phyloP scores from a whole-genome alignment of 2,113 vertebrate species.

The Pungitius pungitius region DNA sequence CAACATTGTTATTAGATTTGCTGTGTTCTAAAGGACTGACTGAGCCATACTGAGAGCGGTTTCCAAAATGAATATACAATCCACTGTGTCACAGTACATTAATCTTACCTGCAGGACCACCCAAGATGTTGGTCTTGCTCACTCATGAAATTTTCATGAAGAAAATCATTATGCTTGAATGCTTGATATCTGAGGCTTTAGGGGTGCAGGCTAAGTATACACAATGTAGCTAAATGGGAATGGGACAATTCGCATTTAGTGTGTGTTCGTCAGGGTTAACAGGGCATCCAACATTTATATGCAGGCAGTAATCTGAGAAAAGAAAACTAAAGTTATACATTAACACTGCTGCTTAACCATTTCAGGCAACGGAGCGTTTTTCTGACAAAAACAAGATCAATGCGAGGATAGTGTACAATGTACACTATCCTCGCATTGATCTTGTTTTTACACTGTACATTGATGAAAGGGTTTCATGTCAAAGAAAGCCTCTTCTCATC shows the following conservation, averaged over 20 bases:
- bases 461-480: conserved; percentile 19
- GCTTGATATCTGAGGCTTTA: conserved; percentile 10
- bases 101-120: conserved; percentile 26
- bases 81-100: conserved; percentile 13
- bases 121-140: conserved; percentile 1
- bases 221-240: neutral
- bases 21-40: conserved; percentile 29
- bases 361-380: conserved; percentile 2
- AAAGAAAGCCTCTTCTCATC: conserved; percentile 22
- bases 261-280: neutral
- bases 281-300: neutral
- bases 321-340: neutral
- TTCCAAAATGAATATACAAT: conserved; percentile 32
- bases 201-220: neutral
- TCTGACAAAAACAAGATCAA: conserved; percentile 2
- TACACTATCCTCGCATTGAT: too few species aligned
- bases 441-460: too few species aligned
- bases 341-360: neutral
- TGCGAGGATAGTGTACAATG: conserved; percentile 4
- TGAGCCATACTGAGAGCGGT: conserved; percentile 6
- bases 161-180: conserved; percentile 5
- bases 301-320: neutral
- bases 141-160: conserved; percentile 10
- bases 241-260: neutral
- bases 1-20: conserved; percentile 44